Percentiles rank a stretch among this genome's conserved stretches.
Conservation (phyloP, 2,113 vertebrate species). For the Campylorhamphus procurvoides region DNA sequence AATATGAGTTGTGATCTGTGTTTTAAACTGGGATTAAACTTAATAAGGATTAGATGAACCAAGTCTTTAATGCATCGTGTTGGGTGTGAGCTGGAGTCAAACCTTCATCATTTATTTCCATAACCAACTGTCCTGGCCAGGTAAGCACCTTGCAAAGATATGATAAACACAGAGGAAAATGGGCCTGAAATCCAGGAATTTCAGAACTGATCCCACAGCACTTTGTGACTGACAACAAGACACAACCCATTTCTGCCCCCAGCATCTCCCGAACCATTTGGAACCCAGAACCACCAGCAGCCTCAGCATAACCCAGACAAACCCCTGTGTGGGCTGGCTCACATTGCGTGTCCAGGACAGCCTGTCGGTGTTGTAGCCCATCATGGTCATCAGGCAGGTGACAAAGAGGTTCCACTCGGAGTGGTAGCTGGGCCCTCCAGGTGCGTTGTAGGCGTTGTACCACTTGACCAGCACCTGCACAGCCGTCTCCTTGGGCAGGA, state of each 20-base stretch:
- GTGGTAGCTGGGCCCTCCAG: slow-evolving; percentile 89
- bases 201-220: fast-evolving
- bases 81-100: background rate
- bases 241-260: background rate
- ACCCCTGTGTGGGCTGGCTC: slow-evolving; percentile 46
- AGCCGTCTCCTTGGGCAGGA: slow-evolving; percentile 91
- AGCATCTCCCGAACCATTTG: background rate
- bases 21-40: background rate
- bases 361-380: slow-evolving; percentile 97
- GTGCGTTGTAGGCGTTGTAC: slow-evolving; percentile 96
- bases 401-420: slow-evolving; percentile 96
- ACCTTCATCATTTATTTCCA: background rate
- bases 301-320: background rate
- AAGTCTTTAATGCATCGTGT: background rate
- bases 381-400: slow-evolving; percentile 94
- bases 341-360: slow-evolving; percentile 91
- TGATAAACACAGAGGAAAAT: background rate
- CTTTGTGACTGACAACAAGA: background rate
- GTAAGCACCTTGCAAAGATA: background rate
- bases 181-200: background rate
- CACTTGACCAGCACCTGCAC: slow-evolving; percentile 96
- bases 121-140: background rate
- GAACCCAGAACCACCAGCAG: background rate
- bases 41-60: background rate
- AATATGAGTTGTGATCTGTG: background rate